phyloP scores from a whole-genome alignment of 2,113 vertebrate genomes.

The Passer domesticus region DNA sequence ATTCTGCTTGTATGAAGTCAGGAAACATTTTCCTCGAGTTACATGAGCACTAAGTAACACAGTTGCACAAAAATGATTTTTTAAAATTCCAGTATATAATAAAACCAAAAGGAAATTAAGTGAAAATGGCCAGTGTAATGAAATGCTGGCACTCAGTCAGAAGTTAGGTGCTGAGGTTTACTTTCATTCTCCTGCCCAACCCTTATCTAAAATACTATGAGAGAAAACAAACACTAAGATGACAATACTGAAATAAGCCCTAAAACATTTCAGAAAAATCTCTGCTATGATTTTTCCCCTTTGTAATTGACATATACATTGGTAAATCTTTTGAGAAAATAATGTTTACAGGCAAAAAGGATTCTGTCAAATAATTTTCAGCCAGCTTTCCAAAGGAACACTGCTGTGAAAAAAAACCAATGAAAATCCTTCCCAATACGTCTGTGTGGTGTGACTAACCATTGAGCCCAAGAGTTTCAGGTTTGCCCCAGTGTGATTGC shows the following conservation, averaged over 20 bases:
- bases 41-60: not conserved
- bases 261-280: not conserved
- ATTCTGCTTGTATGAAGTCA: not conserved
- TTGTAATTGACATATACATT: not conserved
- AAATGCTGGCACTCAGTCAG: not conserved
- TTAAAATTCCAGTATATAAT: not conserved
- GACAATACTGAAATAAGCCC: not conserved
- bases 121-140: not conserved
- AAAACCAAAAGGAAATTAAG: not conserved
- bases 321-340: not conserved
- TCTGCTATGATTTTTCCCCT: fast-evolving
- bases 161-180: not conserved
- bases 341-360: not conserved
- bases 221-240: not conserved
- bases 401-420: not conserved
- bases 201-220: not conserved
- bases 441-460: not conserved
- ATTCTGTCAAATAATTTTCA: not conserved
- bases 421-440: not conserved
- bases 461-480: fast-evolving
- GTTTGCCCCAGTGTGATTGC: not conserved
- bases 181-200: not conserved
- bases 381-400: not conserved
- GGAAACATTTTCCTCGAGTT: not conserved
- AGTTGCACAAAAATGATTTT: not conserved